These are phyloP conservation scores for Subanguina moxae DNA, from an alignment of 1,140 invertebrate genomes.

Conservation along the genomic window DNA sequence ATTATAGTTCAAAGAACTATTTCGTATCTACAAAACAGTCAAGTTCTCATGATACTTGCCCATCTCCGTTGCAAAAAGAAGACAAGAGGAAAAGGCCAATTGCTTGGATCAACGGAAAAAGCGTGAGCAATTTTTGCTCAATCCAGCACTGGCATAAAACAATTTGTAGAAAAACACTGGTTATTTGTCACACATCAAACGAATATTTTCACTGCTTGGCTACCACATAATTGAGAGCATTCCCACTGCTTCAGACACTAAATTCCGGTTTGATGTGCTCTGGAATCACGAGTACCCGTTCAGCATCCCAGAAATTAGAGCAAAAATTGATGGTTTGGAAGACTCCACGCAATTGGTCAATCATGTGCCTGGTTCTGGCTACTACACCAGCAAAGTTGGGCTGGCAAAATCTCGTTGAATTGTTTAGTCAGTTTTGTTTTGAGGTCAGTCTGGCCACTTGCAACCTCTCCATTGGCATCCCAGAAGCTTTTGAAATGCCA, in stretches of 20 bases:
- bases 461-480: constrained; percentile 65
- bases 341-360: constrained; percentile 67
- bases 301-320: constrained; percentile 23
- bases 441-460: neutral
- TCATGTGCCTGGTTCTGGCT: constrained; percentile 89
- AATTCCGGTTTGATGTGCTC: constrained; percentile 66
- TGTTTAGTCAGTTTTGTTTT: neutral
- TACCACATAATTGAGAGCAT: constrained; percentile 19
- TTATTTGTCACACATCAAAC: constrained; percentile 23
- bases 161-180: constrained; percentile 11
- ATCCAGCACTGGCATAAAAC: neutral
- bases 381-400: constrained; percentile 87
- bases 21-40: too few species aligned
- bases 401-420: neutral
- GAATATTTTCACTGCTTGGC: constrained; percentile 26
- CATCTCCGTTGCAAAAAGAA: too few species aligned
- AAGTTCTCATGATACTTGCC: too few species aligned
- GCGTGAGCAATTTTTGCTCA: neutral
- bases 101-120: constrained; percentile 13
- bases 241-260: neutral
- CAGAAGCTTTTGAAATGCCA: constrained; percentile 81
- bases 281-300: constrained; percentile 94
- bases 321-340: constrained; percentile 3
- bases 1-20: too few species aligned
- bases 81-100: neutral